Evolutionary conservation across 1,140 invertebrate genomes (phyloP), one percentile per base, ranked within the genome.

Genomic region (Neuroterus valhalla): DNA sequence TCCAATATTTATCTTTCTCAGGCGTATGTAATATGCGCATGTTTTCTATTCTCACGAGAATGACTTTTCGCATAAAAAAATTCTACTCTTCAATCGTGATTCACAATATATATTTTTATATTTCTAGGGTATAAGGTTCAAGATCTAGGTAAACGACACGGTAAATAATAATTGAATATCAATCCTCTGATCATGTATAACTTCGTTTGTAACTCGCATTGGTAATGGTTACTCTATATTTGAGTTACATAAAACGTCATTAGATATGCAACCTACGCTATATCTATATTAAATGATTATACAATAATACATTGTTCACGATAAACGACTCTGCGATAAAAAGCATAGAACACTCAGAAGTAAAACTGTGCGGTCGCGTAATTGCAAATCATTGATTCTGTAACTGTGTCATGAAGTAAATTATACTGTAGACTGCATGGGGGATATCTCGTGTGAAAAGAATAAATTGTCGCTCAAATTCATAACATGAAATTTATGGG

Each of bases 1-100:
- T 62, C 31, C 14, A 26, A 62, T 62, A 62, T 31, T 62, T 62
- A 62, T 62, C 26, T 62, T 62, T 62, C 55, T n/a, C 23, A 62
- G 12, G 12, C 55, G 55, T 62, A 62, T 62, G 55, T 23, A 62
- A 62, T 62, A 62, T 17, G 55, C 26, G 55, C 31, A 31, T 23
- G 23, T 62, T 62, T 62, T 62, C 55, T 62, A 62, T 38, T 62
- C 55, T 62, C 55, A 62, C 55, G 55, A 12, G 14, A 26, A 23
- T 14, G 14, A 11, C 5, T 19, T 62, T 62, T 62, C 23, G 55
- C 23, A 62, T 38, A 31, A 31, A 55, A 14, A 26, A 21, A 0
- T 19, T 17, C 1, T 48, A 48, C 4, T 48, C 46, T 48, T 8
- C 17, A n/a, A 48, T 48, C n/a, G 2, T 3, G n/a, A 48, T 21